Percentiles rank a stretch among this genome's conserved stretches.
These are phyloP conservation scores for Butastur rufipennis DNA, from an alignment of 2,113 vertebrate genomes.

Conservation along the genomic window DNA sequence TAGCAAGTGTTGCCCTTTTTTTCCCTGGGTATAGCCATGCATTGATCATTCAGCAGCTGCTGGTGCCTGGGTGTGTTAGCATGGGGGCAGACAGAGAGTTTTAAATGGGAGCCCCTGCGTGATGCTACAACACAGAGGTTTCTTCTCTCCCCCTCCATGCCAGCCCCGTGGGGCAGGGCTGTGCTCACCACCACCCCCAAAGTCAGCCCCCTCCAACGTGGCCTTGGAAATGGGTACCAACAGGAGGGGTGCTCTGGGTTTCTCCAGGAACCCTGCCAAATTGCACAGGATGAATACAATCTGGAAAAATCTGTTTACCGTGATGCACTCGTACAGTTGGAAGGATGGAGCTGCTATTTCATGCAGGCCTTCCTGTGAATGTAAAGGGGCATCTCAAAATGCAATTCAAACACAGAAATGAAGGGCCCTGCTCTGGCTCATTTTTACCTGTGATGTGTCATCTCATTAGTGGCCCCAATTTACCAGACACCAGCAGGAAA, in stretches of 20 bases:
- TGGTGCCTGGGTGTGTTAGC: neutral
- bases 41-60: neutral
- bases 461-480: neutral
- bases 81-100: neutral
- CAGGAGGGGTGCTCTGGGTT: neutral
- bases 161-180: fast-evolving
- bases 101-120: fast-evolving
- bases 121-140: neutral
- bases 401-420: neutral
- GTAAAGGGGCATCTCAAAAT: neutral
- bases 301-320: neutral
- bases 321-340: neutral
- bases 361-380: neutral
- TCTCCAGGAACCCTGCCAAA: neutral
- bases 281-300: neutral
- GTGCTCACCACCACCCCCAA: neutral
- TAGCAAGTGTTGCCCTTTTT: neutral
- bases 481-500: conserved; percentile 7
- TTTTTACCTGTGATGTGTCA: neutral
- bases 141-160: neutral
- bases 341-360: neutral
- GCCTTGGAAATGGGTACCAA: neutral
- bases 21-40: neutral
- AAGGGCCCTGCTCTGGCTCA: neutral
- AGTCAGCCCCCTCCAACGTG: fast-evolving